A percentile compares a stretch with the other conserved stretches of the same genome.
phyloP scores from a whole-genome alignment of 2,888 invertebrate species.

The Colletes collaris region DNA sequence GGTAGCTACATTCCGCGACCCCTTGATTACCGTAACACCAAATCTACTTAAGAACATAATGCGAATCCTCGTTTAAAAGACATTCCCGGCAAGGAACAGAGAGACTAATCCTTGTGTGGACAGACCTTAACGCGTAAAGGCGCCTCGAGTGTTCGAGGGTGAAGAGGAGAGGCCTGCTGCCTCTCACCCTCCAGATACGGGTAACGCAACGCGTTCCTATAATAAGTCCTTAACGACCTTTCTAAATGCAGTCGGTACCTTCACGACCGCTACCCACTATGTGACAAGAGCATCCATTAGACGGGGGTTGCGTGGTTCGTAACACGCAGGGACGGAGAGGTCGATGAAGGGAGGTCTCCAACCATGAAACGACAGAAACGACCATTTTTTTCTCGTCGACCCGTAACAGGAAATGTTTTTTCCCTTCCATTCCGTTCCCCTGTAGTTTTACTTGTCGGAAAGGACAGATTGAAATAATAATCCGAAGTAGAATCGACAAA shows the following conservation, averaged over 20 bases:
- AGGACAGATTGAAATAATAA: conserved; percentile 24
- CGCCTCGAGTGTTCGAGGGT: conserved; percentile 54
- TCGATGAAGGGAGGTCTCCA: conserved; percentile 41
- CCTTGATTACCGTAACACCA: neutral
- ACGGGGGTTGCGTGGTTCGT: conserved; percentile 52
- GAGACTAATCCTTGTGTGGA: conserved; percentile 19
- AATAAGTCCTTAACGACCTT: conserved; percentile 71
- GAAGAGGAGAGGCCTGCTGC: conserved; percentile 57
- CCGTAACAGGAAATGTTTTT: conserved; percentile 31
- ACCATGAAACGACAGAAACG: conserved; percentile 51
- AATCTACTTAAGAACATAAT: conserved; percentile 13
- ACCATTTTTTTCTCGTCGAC: conserved; percentile 16
- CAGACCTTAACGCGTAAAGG: conserved; percentile 37
- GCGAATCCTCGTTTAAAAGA: conserved; percentile 11
- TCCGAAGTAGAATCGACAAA: neutral
- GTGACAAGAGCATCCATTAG: conserved; percentile 66
- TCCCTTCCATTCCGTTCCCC: conserved; percentile 1
- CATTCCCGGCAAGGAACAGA: neutral
- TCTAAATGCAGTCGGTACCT: conserved; percentile 68
- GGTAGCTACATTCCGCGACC: neutral
- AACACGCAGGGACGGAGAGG: conserved; percentile 18
- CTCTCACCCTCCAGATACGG: conserved; percentile 65
- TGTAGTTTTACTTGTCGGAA: conserved; percentile 34
- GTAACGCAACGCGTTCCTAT: conserved; percentile 56
- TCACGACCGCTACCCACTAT: conserved; percentile 52